Percentiles rank a stretch among this genome's conserved stretches.
Conservation (phyloP, 2,888 invertebrate species). For the Dysmachus trigonus region DNA sequence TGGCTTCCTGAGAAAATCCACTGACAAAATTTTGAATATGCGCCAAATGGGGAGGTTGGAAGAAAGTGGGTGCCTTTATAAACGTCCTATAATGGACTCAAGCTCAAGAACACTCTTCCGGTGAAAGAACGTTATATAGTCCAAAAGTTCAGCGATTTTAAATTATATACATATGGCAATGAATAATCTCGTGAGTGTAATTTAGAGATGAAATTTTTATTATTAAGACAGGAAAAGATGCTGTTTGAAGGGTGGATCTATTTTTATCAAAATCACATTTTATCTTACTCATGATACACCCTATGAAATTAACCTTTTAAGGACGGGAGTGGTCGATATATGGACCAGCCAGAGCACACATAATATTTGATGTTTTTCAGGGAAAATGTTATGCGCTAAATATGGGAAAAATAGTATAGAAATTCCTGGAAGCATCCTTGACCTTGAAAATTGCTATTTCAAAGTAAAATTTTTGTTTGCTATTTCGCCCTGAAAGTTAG, state of each 20-base stretch:
- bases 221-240: not conserved
- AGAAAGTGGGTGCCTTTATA: not conserved
- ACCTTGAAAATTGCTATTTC: too few species aligned
- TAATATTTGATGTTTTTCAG: too few species aligned
- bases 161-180: not conserved
- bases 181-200: not conserved
- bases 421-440: too few species aligned
- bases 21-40: constrained; percentile 30
- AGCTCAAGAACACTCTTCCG: not conserved
- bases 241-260: not conserved
- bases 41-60: constrained; percentile 4
- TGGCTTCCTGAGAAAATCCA: constrained; percentile 21
- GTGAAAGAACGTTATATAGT: not conserved
- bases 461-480: too few species aligned
- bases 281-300: too few species aligned
- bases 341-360: too few species aligned
- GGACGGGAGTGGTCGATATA: too few species aligned
- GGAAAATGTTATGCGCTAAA: too few species aligned
- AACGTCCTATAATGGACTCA: not conserved
- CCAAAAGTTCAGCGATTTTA: not conserved
- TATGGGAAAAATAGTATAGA: too few species aligned
- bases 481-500: too few species aligned
- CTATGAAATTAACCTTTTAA: too few species aligned
- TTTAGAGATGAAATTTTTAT: too few species aligned
- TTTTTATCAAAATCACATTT: not conserved